phyloP scores from a whole-genome alignment of 2,113 vertebrate species.

The Colius striatus region DNA sequence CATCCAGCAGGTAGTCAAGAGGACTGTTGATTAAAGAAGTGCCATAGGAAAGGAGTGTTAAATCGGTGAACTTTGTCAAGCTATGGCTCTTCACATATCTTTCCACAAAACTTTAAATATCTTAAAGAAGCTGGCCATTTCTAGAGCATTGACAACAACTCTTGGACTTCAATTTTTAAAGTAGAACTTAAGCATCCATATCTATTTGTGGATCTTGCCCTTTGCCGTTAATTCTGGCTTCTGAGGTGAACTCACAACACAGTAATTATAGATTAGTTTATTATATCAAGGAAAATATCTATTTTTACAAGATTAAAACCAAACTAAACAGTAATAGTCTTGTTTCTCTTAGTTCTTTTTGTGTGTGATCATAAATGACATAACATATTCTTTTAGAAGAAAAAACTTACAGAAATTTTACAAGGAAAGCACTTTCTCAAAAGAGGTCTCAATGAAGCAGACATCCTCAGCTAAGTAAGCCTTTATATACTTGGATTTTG shows the following conservation, averaged over 20 bases:
- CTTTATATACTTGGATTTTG: not conserved
- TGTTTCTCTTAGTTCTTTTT: not conserved
- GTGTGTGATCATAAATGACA: not conserved
- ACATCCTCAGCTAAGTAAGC: not conserved
- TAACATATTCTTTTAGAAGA: not conserved
- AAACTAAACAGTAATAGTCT: not conserved
- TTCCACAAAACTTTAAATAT: not conserved
- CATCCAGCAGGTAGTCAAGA: not conserved
- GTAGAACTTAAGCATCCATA: not conserved
- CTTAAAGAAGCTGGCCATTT: not conserved
- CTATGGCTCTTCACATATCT: not conserved
- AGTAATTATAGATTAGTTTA: not conserved
- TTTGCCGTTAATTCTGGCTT: not conserved
- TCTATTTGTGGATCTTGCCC: not conserved
- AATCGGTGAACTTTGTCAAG: not conserved
- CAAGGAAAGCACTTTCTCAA: not conserved
- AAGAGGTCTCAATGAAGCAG: not conserved
- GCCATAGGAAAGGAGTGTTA: fast-evolving
- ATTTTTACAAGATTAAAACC: not conserved
- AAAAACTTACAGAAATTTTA: not conserved
- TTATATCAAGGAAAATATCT: not conserved
- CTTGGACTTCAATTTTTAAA: not conserved
- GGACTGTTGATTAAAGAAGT: not conserved
- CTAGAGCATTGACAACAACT: not conserved
- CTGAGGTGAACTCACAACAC: not conserved